Evolutionary conservation across 2,797 vertebrate genomes (phyloP).

Genomic region (Morus bassanus): DNA sequence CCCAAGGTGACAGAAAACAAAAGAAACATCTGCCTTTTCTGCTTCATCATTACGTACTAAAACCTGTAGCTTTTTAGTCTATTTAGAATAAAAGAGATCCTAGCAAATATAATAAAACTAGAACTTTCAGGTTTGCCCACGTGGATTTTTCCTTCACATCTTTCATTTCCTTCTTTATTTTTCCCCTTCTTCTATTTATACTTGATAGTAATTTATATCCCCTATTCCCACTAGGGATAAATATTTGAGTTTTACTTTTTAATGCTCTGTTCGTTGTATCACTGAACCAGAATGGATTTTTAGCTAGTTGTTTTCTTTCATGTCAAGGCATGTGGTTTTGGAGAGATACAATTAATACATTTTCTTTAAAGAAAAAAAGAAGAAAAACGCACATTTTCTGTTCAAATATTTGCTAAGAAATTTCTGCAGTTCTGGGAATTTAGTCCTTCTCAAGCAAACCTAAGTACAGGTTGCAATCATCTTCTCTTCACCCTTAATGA

Average conservation of each 20-base stretch:
- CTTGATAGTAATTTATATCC: background rate
- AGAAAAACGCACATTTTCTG: background rate
- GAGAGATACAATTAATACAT: background rate
- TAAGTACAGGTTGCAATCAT: background rate
- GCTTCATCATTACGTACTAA: background rate
- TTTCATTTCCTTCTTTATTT: background rate
- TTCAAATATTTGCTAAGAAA: background rate
- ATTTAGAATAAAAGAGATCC: background rate
- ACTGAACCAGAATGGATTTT: background rate
- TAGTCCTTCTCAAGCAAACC: background rate
- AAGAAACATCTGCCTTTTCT: background rate
- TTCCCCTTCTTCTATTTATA: background rate
- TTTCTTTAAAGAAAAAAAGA: background rate
- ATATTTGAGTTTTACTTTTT: background rate
- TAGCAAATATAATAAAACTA: background rate
- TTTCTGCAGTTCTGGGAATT: background rate
- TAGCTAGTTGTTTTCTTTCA: constrained; percentile 1
- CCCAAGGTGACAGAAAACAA: background rate
- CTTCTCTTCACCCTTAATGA: background rate
- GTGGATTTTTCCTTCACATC: background rate
- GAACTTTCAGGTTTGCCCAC: background rate
- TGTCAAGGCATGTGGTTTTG: background rate
- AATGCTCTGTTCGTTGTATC: background rate
- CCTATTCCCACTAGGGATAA: background rate
- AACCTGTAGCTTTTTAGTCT: background rate